phyloP scores from a whole-genome alignment of 2,888 invertebrate genomes.

The Sinelater perroti region DNA sequence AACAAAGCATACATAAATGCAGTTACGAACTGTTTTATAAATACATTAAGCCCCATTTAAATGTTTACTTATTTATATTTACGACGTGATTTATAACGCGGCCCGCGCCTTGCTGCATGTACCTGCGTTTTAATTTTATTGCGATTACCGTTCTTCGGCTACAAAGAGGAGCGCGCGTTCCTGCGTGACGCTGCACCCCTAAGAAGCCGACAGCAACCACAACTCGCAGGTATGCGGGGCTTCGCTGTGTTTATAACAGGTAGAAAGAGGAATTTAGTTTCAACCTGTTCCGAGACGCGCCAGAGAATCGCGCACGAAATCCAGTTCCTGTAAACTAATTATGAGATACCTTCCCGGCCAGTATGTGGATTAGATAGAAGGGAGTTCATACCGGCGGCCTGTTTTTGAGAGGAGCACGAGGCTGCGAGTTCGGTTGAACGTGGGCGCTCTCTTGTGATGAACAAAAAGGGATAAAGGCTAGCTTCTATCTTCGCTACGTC shows the following conservation, averaged over 20 bases:
- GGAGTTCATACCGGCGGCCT: not conserved
- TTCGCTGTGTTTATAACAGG: constrained; percentile 18
- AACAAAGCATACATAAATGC: constrained; percentile 15
- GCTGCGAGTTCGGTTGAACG: not conserved
- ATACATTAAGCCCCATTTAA: constrained; percentile 21
- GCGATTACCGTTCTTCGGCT: not conserved
- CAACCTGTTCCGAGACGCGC: not conserved
- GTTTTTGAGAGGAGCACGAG: not conserved
- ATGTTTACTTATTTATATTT: constrained; percentile 27
- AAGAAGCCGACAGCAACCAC: constrained; percentile 12
- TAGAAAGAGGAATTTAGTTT: constrained; percentile 21
- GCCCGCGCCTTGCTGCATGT: constrained; percentile 12
- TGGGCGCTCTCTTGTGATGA: too few species aligned
- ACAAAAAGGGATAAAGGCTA: too few species aligned
- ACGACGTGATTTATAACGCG: constrained; percentile 22
- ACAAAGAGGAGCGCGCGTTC: constrained; percentile 2
- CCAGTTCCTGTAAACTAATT: constrained; percentile 15
- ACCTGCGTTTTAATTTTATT: constrained; percentile 20
- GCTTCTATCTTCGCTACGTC: too few species aligned
- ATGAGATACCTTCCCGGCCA: constrained; percentile 13
- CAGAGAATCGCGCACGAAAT: not conserved
- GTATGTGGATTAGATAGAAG: constrained; percentile 15
- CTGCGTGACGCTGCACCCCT: constrained; percentile 18
- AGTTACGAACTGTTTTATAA: constrained; percentile 19
- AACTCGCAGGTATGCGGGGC: constrained; percentile 20